Evolutionary conservation across 2,888 invertebrate species (phyloP), one percentile per base, ranked within the genome.

Genomic region (Xylophagus ater): DNA sequence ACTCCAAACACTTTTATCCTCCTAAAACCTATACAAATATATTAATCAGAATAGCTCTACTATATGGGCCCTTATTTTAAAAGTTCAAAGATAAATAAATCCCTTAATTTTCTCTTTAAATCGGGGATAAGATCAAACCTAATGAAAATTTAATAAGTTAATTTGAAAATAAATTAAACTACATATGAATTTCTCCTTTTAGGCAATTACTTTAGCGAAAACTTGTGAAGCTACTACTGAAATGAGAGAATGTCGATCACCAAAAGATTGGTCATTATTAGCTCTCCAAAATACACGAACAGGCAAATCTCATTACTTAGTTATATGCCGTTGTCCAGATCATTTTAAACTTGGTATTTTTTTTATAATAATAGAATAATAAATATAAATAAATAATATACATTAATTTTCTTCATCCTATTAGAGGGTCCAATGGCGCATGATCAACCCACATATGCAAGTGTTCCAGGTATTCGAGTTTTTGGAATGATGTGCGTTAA

Each of bases 381-480:
- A 32, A 17, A 13, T 30, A 32, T 17, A 4, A 32, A 21, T 31
- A 9, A 25, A 10, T 37, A 14, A 19, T 23, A 18, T 4, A 32
- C 18, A 31, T 36, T n/a, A n/a, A n/a, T 14, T 19, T 20, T 37
- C 4, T 39, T 33, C 13, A 29, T 7, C 34, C 10, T 56, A 57
- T 20, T 70, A 89, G 90, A 90, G 68, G 92, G 90, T 10, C 92
- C 92, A 37, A 86, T 90, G 79, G 86, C 86, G 8, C 92, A 92
- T 60, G 88, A 89, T 59, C 89, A 89, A 58, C 90, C 92, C 10
- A 86, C 88, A 1, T 92, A 92, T 58, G 92, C 90, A 3, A 86
- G 89, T 50, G 89, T 92, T 8, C 90, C 90, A 3, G 90, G 90
- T 2, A 90, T 92, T 47, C 73, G 89, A 48, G 90, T 92, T 0